Percentiles rank a stretch among this genome's conserved stretches.
These are phyloP conservation scores for Phymorhynchus buccinoides DNA, from an alignment of 1,140 invertebrate species.

Conservation along the genomic window DNA sequence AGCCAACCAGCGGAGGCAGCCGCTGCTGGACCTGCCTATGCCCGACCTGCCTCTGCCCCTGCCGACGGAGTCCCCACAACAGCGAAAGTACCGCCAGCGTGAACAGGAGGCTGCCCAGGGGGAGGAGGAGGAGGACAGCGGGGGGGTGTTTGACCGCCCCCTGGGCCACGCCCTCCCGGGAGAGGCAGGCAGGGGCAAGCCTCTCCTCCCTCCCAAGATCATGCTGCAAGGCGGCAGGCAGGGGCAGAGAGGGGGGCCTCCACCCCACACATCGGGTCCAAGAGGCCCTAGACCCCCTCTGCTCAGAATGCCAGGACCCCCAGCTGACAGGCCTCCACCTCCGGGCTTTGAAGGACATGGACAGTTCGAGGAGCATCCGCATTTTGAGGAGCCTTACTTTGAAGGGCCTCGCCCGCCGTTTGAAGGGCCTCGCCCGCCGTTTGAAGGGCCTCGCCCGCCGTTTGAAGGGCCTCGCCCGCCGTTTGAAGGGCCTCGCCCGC, in stretches of 20 bases:
- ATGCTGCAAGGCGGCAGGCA: not conserved
- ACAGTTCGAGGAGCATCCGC: too few relatives aligned
- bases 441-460: too few relatives aligned
- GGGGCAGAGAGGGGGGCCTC: not conserved
- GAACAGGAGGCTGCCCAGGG: not conserved
- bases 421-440: too few relatives aligned
- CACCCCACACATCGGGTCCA: too few relatives aligned
- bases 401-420: too few relatives aligned
- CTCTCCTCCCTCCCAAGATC: not conserved
- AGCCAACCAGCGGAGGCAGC: not conserved
- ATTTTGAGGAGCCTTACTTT: too few relatives aligned
- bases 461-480: too few relatives aligned
- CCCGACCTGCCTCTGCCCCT: too few relatives aligned
- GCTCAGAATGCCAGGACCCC: too few relatives aligned
- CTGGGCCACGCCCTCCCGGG: not conserved
- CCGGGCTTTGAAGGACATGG: too few relatives aligned
- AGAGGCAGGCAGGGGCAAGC: not conserved
- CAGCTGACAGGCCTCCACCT: not conserved
- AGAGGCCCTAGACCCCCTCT: too few relatives aligned
- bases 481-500: too few relatives aligned
- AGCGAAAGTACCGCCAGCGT: slow-evolving; percentile 4
- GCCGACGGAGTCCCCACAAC: not conserved
- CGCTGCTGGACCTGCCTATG: not conserved
- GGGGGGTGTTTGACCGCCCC: not conserved
- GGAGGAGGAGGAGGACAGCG: not conserved